Percentiles rank a stretch among this genome's conserved stretches.
Evolutionary conservation across 1,140 invertebrate genomes (phyloP).

Genomic region (Scaptomyza montana): DNA sequence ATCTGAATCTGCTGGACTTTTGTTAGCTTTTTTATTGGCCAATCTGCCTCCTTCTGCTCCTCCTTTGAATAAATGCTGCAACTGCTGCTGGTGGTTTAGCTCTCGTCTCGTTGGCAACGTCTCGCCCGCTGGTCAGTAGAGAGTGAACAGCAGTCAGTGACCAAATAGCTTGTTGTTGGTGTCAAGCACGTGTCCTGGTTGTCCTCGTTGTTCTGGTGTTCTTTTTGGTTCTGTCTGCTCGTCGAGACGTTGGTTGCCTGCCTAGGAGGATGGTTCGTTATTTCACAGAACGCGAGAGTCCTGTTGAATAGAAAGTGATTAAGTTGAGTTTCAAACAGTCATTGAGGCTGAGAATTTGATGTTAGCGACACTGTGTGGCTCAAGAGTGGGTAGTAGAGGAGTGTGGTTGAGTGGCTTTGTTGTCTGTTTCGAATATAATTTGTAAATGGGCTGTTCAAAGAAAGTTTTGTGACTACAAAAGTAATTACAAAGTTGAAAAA

Average conservation of each 20-base stretch:
- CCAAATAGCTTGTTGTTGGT: conserved; percentile 10
- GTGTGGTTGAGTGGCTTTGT: conserved; percentile 38
- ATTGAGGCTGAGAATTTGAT: conserved; percentile 9
- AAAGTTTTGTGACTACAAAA: conserved; percentile 64
- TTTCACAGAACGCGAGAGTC: conserved; percentile 14
- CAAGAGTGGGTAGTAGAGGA: background rate
- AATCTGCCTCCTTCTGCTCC: conserved; percentile 1
- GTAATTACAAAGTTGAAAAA: conserved; percentile 72
- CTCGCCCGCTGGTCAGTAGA: conserved; percentile 28
- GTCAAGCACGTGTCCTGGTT: conserved; percentile 37
- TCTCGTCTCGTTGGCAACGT: conserved; percentile 41
- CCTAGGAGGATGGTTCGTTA: conserved; percentile 13
- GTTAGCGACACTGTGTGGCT: conserved; percentile 22
- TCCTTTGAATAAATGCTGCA: conserved; percentile 25
- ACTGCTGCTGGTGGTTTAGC: conserved; percentile 18
- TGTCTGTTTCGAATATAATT: conserved; percentile 58
- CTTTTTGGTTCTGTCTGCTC: conserved; percentile 46
- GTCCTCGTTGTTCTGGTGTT: conserved; percentile 14
- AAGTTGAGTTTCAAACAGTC: conserved; percentile 59
- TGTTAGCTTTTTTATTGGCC: conserved; percentile 71
- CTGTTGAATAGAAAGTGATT: conserved; percentile 80
- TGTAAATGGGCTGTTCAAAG: conserved; percentile 47
- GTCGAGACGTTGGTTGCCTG: conserved; percentile 7
- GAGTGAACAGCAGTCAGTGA: conserved; percentile 8
- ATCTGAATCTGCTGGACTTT: conserved; percentile 43